A percentile compares a stretch with the other conserved stretches of the same genome.
phyloP scores from a whole-genome alignment of 2,797 vertebrate genomes.

The Scomberomorus guttatus region DNA sequence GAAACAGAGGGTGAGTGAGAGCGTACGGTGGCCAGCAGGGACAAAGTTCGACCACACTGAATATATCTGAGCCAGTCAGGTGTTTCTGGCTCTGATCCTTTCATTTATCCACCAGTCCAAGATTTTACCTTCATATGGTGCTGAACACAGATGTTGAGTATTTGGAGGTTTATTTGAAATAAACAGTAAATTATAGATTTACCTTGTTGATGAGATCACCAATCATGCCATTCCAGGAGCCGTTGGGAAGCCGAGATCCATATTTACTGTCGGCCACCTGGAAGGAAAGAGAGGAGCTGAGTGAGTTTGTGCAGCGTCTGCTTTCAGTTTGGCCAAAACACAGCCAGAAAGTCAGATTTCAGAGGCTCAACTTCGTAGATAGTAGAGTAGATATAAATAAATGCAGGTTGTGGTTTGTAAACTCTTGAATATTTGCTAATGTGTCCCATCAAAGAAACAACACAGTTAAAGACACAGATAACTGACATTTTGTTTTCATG shows the following conservation, averaged over 20 bases:
- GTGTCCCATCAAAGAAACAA: too few species aligned
- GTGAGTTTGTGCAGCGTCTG: background rate
- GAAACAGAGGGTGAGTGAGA: too few species aligned
- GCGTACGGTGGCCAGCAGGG: too few species aligned
- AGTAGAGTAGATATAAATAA: background rate
- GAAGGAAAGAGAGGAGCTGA: conserved; percentile 62
- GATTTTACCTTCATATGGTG: too few species aligned
- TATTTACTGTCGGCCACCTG: conserved; percentile 96
- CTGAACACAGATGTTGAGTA: background rate
- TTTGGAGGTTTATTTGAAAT: background rate
- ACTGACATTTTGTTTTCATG: too few species aligned
- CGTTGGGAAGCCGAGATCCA: conserved; percentile 93
- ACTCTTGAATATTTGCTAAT: too few species aligned
- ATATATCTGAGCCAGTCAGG: too few species aligned
- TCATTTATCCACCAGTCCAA: too few species aligned
- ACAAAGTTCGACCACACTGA: too few species aligned
- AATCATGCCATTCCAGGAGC: conserved; percentile 99
- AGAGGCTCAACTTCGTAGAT: background rate
- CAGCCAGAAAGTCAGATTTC: background rate
- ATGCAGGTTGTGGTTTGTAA: background rate
- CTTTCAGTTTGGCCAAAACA: too few species aligned
- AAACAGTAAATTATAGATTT: background rate
- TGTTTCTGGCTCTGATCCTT: background rate
- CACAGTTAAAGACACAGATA: too few species aligned
- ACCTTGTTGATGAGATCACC: conserved; percentile 99